phyloP scores from a whole-genome alignment of 1,140 invertebrate genomes.

The Anthonomus grandis region DNA sequence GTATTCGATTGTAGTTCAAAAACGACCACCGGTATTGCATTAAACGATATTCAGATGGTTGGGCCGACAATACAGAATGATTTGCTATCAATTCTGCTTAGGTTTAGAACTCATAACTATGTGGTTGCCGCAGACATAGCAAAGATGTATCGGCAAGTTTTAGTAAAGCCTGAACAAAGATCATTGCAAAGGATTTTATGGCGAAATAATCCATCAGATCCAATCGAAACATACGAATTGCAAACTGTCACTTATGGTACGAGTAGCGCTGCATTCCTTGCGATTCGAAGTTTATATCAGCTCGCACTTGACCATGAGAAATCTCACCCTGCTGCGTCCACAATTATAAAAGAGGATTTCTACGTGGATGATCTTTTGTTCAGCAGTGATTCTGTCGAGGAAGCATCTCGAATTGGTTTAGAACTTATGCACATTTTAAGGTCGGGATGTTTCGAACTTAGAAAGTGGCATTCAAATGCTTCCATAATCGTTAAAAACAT shows the following conservation, averaged over 20 bases:
- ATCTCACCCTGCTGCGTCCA: slow-evolving; percentile 29
- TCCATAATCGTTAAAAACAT: slow-evolving; percentile 5
- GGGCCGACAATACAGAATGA: no score
- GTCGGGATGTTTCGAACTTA: slow-evolving; percentile 28
- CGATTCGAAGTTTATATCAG: slow-evolving; percentile 41
- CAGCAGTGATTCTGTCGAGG: slow-evolving; percentile 38
- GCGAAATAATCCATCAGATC: slow-evolving; percentile 10
- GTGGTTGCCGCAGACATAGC: no score
- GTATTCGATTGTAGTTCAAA: slow-evolving; percentile 46
- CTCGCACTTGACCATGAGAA: slow-evolving; percentile 32
- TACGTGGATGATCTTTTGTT: slow-evolving; percentile 52
- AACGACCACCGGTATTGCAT: no score
- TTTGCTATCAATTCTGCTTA: no score
- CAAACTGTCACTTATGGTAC: slow-evolving; percentile 41
- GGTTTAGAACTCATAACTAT: no score
- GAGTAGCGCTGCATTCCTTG: slow-evolving; percentile 40
- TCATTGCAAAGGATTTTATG: slow-evolving; percentile 39
- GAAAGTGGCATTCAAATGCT: slow-evolving; percentile 38
- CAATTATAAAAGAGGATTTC: slow-evolving; percentile 42
- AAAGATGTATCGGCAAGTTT: slow-evolving; percentile 46
- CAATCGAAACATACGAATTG: slow-evolving; percentile 12
- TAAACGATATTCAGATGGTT: no score
- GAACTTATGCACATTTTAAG: slow-evolving; percentile 30
- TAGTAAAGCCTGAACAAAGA: slow-evolving; percentile 34
- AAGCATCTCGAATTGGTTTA: slow-evolving; percentile 18